A percentile compares a stretch with the other conserved stretches of the same genome.
Conservation (phyloP, 1,140 invertebrate genomes). For the Calliopsis andreniformis region DNA sequence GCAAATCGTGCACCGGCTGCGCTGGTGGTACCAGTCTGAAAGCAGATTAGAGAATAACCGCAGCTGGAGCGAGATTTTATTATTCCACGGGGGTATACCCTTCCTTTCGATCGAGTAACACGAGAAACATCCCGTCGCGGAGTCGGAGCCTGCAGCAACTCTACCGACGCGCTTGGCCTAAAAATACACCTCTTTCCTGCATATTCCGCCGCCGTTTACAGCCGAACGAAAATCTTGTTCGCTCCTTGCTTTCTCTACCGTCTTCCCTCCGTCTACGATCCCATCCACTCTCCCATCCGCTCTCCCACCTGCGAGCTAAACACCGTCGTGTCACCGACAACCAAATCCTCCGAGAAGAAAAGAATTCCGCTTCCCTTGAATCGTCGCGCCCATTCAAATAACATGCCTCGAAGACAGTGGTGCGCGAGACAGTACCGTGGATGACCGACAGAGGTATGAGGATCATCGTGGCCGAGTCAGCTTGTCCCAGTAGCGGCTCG, state of each 20-base stretch:
- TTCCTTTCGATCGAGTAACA: conserved; percentile 49
- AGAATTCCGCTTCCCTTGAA: too few species aligned
- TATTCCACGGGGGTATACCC: conserved; percentile 32
- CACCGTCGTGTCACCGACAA: too few species aligned
- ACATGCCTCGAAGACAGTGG: conserved; percentile 16
- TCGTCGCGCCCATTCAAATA: too few species aligned
- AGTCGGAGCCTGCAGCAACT: conserved; percentile 42
- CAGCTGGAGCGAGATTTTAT: conserved; percentile 42
- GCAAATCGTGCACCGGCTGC: conserved; percentile 15
- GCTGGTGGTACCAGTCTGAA: conserved; percentile 24
- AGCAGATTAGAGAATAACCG: conserved; percentile 57
- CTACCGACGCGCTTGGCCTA: conserved; percentile 44
- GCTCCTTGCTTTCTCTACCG: conserved; percentile 19
- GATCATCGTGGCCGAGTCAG: conserved; percentile 1
- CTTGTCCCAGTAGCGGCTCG: not conserved
- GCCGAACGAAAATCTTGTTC: conserved; percentile 9
- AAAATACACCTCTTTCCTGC: conserved; percentile 58
- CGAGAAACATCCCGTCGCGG: conserved; percentile 46
- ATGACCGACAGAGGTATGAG: conserved; percentile 41
- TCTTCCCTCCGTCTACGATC: not conserved
- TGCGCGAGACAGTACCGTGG: conserved; percentile 1
- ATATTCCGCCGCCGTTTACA: conserved; percentile 43
- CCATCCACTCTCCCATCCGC: not conserved
- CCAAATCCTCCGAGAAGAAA: too few species aligned
- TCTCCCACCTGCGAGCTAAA: not conserved